Conservation (phyloP, 2,113 vertebrate species). For the Lepidothrix coronata region DNA sequence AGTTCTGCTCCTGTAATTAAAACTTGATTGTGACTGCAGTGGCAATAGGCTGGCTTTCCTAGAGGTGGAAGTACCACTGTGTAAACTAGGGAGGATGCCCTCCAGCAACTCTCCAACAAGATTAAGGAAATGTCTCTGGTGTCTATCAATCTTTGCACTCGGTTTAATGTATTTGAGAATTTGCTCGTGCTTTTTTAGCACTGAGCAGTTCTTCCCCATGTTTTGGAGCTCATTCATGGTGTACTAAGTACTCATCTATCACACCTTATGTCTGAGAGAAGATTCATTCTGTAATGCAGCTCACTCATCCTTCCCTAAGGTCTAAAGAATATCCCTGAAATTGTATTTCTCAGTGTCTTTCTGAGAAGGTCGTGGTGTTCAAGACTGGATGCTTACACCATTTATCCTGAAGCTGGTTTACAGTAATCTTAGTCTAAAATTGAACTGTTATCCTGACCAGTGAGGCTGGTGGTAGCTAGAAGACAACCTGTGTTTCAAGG, state of each 20-base stretch:
- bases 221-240: slow-evolving; percentile 42
- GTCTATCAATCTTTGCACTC: slow-evolving; percentile 43
- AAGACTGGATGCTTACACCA: not conserved
- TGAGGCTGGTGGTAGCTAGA: not conserved
- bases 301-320: slow-evolving; percentile 7
- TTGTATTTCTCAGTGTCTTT: slow-evolving; percentile 14
- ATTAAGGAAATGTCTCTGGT: slow-evolving; percentile 59
- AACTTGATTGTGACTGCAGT: not conserved
- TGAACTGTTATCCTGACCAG: not conserved
- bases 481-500: not conserved
- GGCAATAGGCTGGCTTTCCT: slow-evolving; percentile 15
- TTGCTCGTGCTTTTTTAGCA: slow-evolving; percentile 26
- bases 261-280: not conserved
- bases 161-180: slow-evolving; percentile 50
- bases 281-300: slow-evolving; percentile 22
- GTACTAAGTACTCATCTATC: slow-evolving; percentile 40
- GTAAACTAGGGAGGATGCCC: slow-evolving; percentile 9
- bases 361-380: not conserved
- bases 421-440: not conserved
- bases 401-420: not conserved
- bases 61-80: not conserved
- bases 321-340: not conserved
- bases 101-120: slow-evolving; percentile 49
- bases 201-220: slow-evolving; percentile 18
- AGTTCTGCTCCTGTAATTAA: slow-evolving; percentile 31